Evolutionary conservation across 2,797 vertebrate species (phyloP).

Genomic region (Typhlichthys subterraneus): DNA sequence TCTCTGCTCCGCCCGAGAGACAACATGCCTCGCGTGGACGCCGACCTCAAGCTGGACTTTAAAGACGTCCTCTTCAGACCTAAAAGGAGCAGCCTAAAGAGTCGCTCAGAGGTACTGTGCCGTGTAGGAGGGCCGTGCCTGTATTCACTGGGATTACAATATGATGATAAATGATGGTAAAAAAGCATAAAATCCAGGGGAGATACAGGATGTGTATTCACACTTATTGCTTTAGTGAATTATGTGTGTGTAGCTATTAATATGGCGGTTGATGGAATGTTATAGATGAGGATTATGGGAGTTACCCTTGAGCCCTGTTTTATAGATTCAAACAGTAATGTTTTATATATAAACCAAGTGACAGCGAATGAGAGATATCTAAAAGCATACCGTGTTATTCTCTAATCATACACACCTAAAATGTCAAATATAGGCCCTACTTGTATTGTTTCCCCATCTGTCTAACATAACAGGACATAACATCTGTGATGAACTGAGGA

Average conservation of each 20-base stretch:
- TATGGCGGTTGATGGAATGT: neutral
- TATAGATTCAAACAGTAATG: neutral
- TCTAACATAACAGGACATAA: neutral
- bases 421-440: neutral
- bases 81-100: slow-evolving; percentile 96
- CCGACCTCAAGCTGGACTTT: slow-evolving; percentile 97
- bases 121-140: slow-evolving; percentile 21
- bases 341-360: neutral
- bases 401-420: neutral
- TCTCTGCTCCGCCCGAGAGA: slow-evolving; percentile 37
- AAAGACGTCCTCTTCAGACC: slow-evolving; percentile 97
- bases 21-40: slow-evolving; percentile 91
- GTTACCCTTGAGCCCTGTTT: neutral
- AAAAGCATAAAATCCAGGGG: neutral
- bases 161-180: too few species aligned
- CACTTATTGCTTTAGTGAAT: too few species aligned
- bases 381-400: slow-evolving; percentile 1
- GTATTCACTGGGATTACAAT: too few species aligned
- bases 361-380: neutral
- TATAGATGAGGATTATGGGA: neutral
- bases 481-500: neutral
- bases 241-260: slow-evolving; percentile 1
- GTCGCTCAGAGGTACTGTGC: slow-evolving; percentile 89
- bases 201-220: neutral
- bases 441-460: neutral